Evolutionary conservation across 1,140 invertebrate species (phyloP).

Genomic region (Drosophila simulans): DNA sequence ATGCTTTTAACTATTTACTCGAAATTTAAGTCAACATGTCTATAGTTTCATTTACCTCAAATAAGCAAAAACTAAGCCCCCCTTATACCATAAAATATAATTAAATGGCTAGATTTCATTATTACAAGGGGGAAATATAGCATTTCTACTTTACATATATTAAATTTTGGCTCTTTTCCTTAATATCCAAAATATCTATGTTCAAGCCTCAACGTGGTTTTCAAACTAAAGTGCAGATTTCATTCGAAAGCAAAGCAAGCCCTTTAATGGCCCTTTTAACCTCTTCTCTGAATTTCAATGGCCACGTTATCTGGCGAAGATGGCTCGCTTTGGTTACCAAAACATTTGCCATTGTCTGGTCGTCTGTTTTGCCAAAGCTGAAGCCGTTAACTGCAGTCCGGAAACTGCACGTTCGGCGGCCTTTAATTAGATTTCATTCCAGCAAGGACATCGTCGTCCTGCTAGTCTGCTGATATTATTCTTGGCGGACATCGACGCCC

Average conservation of each 20-base stretch:
- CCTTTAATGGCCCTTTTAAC: constrained; percentile 13
- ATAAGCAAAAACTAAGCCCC: too few species aligned
- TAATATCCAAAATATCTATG: too few species aligned
- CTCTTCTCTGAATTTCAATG: constrained; percentile 8
- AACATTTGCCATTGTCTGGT: constrained; percentile 37
- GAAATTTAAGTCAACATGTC: not conserved
- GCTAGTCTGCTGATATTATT: constrained; percentile 5
- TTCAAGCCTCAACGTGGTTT: not conserved
- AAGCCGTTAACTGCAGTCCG: constrained; percentile 49
- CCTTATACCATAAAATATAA: too few species aligned
- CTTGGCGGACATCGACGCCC: constrained; percentile 24
- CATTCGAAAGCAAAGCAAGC: constrained; percentile 7
- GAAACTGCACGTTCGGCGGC: constrained; percentile 58
- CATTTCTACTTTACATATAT: too few species aligned
- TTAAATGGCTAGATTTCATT: too few species aligned
- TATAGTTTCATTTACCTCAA: too few species aligned
- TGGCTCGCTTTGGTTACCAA: constrained; percentile 34
- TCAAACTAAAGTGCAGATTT: not conserved
- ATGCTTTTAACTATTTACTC: not conserved
- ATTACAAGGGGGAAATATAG: too few species aligned
- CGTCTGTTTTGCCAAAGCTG: constrained; percentile 14
- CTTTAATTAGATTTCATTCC: constrained; percentile 80
- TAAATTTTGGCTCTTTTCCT: not conserved
- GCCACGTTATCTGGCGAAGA: constrained; percentile 22
- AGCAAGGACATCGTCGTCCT: constrained; percentile 30